Conservation (phyloP, 2,888 invertebrate species). For the Clostera curtula region DNA sequence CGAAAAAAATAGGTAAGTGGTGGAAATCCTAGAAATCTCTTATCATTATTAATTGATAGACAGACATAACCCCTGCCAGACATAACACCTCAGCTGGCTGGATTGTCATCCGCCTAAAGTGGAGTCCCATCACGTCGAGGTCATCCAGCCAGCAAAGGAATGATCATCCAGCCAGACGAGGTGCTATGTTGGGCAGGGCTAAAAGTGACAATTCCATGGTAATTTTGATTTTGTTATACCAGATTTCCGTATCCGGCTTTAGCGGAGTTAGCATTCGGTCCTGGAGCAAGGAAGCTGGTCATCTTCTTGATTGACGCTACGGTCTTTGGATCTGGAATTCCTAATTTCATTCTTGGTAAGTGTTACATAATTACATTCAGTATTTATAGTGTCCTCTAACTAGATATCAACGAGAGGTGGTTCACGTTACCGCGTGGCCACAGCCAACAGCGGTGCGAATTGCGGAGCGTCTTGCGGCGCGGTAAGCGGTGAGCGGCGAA, state of each 20-base stretch:
- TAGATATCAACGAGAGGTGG: no score
- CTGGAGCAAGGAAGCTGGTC: constrained; percentile 74
- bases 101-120: no score
- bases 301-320: constrained; percentile 83
- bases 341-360: constrained; percentile 85
- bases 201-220: not conserved
- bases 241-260: constrained; percentile 91
- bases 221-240: constrained; percentile 4
- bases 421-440: no score
- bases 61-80: not conserved
- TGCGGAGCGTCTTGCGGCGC: no score
- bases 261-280: constrained; percentile 85
- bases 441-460: no score
- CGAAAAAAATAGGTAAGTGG: constrained; percentile 68
- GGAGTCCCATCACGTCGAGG: no score
- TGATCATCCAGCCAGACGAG: no score
- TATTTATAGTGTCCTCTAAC: constrained; percentile 1
- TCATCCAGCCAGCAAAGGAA: no score
- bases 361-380: not conserved
- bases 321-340: constrained; percentile 85
- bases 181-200: no score
- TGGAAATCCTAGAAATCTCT: no score
- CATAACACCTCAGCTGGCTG: no score
- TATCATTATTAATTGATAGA: not conserved
- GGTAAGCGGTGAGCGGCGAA: no score